Conservation (phyloP, 2,113 vertebrate species). For the Cyanoderma ruficeps region DNA sequence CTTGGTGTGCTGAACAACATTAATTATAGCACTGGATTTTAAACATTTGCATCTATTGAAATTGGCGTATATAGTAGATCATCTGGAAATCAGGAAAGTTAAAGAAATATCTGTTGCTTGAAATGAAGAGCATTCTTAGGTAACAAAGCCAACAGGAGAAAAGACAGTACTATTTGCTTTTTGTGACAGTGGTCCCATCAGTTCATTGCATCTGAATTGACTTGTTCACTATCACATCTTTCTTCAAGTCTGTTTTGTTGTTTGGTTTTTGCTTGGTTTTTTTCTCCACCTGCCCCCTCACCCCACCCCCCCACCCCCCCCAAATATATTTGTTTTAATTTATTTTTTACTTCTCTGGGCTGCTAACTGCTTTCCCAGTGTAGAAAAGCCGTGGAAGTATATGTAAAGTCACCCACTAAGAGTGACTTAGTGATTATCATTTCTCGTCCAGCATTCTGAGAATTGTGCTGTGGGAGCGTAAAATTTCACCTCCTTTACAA, state of each 20-base stretch:
- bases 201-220: background rate
- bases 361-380: background rate
- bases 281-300: too few relatives aligned
- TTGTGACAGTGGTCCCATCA: background rate
- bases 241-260: background rate
- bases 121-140: background rate
- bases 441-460: background rate
- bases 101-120: background rate
- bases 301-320: rapidly evolving
- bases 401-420: background rate
- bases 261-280: background rate
- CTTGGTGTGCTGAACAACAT: background rate
- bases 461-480: background rate
- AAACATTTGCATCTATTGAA: background rate
- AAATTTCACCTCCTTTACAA: background rate
- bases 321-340: rapidly evolving
- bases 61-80: background rate
- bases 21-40: background rate
- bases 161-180: background rate
- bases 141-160: background rate
- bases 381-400: background rate
- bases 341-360: too few relatives aligned
- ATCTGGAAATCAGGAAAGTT: background rate
- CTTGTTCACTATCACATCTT: background rate
- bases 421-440: too few relatives aligned